These are phyloP conservation scores for Lethrus apterus DNA, from an alignment of 1,140 invertebrate species.

Conservation along the genomic window DNA sequence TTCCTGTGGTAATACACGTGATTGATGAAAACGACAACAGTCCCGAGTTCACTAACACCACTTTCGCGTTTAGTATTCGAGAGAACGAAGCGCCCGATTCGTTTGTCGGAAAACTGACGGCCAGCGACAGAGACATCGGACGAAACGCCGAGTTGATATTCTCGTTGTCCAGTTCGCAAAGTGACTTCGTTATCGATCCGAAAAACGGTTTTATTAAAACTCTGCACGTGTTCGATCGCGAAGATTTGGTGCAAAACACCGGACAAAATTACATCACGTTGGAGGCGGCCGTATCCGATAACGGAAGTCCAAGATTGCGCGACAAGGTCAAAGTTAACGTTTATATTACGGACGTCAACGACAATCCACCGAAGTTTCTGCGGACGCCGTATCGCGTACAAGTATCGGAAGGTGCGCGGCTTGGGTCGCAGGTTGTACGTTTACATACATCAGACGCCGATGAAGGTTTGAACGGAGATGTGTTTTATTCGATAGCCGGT, in stretches of 20 bases:
- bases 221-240: slow-evolving; percentile 75
- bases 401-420: slow-evolving; percentile 71
- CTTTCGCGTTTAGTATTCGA: slow-evolving; percentile 75
- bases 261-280: slow-evolving; percentile 72
- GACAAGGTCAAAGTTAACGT: slow-evolving; percentile 88
- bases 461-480: slow-evolving; percentile 83
- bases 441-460: slow-evolving; percentile 84
- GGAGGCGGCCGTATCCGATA: slow-evolving; percentile 82
- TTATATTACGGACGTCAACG: slow-evolving; percentile 84
- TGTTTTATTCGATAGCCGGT: slow-evolving; percentile 73
- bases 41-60: slow-evolving; percentile 79
- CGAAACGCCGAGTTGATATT: slow-evolving; percentile 88
- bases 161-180: slow-evolving; percentile 65
- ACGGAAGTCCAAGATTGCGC: slow-evolving; percentile 67
- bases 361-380: slow-evolving; percentile 82
- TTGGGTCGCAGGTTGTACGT: slow-evolving; percentile 72
- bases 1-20: slow-evolving; percentile 82
- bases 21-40: slow-evolving; percentile 95
- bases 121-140: slow-evolving; percentile 84
- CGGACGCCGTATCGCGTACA: slow-evolving; percentile 75
- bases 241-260: slow-evolving; percentile 65
- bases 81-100: slow-evolving; percentile 85
- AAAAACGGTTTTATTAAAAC: slow-evolving; percentile 90
- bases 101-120: slow-evolving; percentile 82
- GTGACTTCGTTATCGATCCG: slow-evolving; percentile 81